Evolutionary conservation across 1,140 invertebrate species (phyloP), one percentile per base, ranked within the genome.

Genomic region (Lepidurus couesii): DNA sequence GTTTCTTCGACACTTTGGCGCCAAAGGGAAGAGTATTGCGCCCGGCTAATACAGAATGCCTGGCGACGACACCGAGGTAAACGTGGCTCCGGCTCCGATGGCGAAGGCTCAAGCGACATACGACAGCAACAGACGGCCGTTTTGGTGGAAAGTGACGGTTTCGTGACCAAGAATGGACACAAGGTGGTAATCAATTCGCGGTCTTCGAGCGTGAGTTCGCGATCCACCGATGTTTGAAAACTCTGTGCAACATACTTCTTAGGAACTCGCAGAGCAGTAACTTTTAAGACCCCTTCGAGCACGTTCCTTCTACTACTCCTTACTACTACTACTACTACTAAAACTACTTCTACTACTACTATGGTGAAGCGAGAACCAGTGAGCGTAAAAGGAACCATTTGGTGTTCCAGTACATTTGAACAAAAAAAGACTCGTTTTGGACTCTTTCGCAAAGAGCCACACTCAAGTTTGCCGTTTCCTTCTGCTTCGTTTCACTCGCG

Each of bases 1-100:
- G 93, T 98, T 73, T 96, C 93, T 80, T 95, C 94, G 21, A 98
- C 95, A 16, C 87, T 98, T 45, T 96, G 94, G 93, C 88, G 96
- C 75, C 96, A 98, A 86, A 90, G 96, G 44, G 96, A 98, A 85
- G 95, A 97, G 84, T 97, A 97, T 86, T 97, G 95, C 86, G 96
- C 96, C 79, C 89, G 94, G 79, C 90, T 98, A 26, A 98, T 98
- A 82, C 96, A 98, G 86, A 92, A 93, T 83, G 94, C 95, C 75
- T 98, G 95, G 94, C 89, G 93, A 34, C 92, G 92, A 84, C 92
- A 94, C 84, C 75, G 78, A 44, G 80, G 74, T n/a, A 93, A 93
- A 83, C 89, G 90, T 80, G 88, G 88, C 80, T 86, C 87, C 47
- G 86, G 87, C 80, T 45, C 84, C 84, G 78, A 76, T 79, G 73